Base-by-base conservation (phyloP, 2,113 vertebrate genomes). In the Gobius niger region DNA sequence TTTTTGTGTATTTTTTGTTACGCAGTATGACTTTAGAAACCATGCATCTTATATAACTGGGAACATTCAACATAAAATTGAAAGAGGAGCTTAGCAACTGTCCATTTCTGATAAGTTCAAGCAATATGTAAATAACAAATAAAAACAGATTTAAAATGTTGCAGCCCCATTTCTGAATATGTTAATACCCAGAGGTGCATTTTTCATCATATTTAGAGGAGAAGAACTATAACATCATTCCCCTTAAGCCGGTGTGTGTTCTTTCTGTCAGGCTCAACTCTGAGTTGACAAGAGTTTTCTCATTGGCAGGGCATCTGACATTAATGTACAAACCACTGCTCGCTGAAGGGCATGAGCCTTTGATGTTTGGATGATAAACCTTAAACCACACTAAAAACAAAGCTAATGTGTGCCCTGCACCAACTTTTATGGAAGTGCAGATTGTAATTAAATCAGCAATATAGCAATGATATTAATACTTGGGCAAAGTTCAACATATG, bases 401-500 rank as follows among this genome's bases (percentile, higher is more conserved):
- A 34, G 10, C 18, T 34, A 2, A 34, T 56, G 3, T 34, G 24
- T 34, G 24, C 24, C 24, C 24, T 1, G 10, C 5, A 16, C 51
- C 51, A 24, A 56, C 16, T 34, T 56, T 18, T 56, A 56, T 34
- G 51, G 18, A 34, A 57, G 3, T 34, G 11, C 52, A 53, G 52
- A 9, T 9, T 4, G 9, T 68, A 46, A 62, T 63, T 74, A 74
- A 59, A 77, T 80, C 75, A 79, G 76, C 76, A 46, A 50, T 67
- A 69, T 72, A 62, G 63, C 56, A 87, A 74, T 73, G 67, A 57
- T 60, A 81, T 86, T 87, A 82, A 87, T 85, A 82, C 81, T 73
- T 67, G 70, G 86, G 65, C 69, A 82, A 79, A 84, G 82, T 89
- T 86, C 73, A 84, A 54, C 72, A 78, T 79, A 70, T 85, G 80